phyloP scores from a whole-genome alignment of 1,140 invertebrate species.

The Apolygus lucorum region DNA sequence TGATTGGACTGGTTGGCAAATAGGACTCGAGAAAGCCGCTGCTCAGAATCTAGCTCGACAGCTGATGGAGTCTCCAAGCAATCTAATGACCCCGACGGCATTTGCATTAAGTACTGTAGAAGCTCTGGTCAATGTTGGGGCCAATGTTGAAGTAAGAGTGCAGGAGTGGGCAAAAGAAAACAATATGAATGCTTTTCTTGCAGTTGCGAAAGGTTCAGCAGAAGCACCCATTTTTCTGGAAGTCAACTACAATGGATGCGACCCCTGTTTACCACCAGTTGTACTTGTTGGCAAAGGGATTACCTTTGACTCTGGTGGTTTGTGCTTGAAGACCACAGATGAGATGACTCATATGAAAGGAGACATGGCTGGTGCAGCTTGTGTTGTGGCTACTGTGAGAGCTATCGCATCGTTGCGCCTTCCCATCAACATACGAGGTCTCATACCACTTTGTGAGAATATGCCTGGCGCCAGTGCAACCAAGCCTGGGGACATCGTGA shows the following conservation, averaged over 20 bases:
- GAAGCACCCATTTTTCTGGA: slow-evolving; percentile 50
- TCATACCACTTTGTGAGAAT: slow-evolving; percentile 54
- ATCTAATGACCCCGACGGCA: slow-evolving; percentile 51
- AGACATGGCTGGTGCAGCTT: slow-evolving; percentile 59
- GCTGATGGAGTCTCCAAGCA: slow-evolving; percentile 55
- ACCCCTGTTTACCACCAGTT: slow-evolving; percentile 41
- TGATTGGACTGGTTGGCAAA: slow-evolving; percentile 46
- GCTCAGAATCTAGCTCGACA: slow-evolving; percentile 53
- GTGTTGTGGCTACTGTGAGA: slow-evolving; percentile 45
- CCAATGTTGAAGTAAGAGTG: slow-evolving; percentile 40
- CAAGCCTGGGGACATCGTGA: slow-evolving; percentile 56
- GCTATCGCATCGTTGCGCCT: slow-evolving; percentile 45
- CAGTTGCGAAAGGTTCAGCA: slow-evolving; percentile 50
- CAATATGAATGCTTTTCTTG: slow-evolving; percentile 54
- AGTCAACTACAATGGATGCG: slow-evolving; percentile 36
- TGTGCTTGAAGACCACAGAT: slow-evolving; percentile 49
- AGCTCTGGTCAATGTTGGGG: slow-evolving; percentile 40
- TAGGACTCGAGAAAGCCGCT: slow-evolving; percentile 47
- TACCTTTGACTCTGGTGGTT: slow-evolving; percentile 58
- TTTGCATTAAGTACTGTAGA: slow-evolving; percentile 46
- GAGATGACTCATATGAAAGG: slow-evolving; percentile 53
- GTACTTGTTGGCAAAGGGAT: slow-evolving; percentile 47
- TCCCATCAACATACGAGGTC: slow-evolving; percentile 47
- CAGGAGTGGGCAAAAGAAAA: slow-evolving; percentile 46
- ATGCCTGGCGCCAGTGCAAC: slow-evolving; percentile 51